Evolutionary conservation across 2,797 vertebrate genomes (phyloP), one percentile per base, ranked within the genome.

Genomic region (Onychomys leucogaster): DNA sequence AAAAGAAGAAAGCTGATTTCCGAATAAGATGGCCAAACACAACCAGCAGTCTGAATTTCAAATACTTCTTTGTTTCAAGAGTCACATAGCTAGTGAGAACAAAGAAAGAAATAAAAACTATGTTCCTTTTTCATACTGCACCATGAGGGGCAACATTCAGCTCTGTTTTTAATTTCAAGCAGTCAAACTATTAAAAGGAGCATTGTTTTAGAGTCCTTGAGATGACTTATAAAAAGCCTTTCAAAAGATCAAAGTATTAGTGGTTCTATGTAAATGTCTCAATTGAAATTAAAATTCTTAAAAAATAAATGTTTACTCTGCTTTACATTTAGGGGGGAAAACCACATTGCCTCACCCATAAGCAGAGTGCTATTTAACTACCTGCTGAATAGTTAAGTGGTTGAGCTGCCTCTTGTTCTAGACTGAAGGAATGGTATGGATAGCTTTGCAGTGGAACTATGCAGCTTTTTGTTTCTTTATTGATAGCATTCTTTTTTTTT

Each of bases 21-120:
- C 87, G 96, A 98, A 97, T 96, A 98, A 88, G 80, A 96, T 90
- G 85, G 97, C 76, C 76, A 89, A 84, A 95, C 29, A 90, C 37
- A 95, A 61, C 78, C 89, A 59, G 81, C 90, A 96, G 78, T 95
- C 95, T 97, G 19, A 97, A 90, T 94, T 96, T 97, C 98, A 97
- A 98, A 97, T 29, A 83, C 73, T 1, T 91, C 46, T 95, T 41
- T 97, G 90, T 94, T 94, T 98, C 89, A 98, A 97, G 96, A 96
- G 94, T 93, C 95, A 94, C 92, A 97, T 94, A 98, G 89, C 52
- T 97, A 89, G 92, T 96, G 34, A 98, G 88, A 92, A 86, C 76
- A 96, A 43, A 67, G 43, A 96, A 94, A 94, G 95, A 94, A 80
- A 95, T 94, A 46, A 0, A 96, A 89, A 90, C 84, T 43, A 37